Conservation (phyloP, 35 echinoderm and acorn worm genomes). For the Lytechinus variegatus region DNA sequence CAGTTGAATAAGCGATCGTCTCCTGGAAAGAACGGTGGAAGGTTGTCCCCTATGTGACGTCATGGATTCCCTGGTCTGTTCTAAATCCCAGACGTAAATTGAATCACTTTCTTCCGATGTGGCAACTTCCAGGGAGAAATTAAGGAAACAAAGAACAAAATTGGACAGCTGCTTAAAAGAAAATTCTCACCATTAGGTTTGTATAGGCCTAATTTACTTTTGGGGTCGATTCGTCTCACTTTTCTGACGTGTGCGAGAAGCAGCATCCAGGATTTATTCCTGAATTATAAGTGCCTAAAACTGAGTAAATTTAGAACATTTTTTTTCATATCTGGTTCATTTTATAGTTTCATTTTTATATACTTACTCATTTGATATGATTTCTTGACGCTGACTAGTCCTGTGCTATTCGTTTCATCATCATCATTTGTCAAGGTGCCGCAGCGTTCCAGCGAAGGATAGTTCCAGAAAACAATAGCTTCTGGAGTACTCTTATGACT, state of each 20-base stretch:
- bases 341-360: not conserved
- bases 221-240: too few species aligned
- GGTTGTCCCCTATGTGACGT: not conserved
- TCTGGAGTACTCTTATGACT: not conserved
- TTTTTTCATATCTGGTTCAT: too few species aligned
- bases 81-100: not conserved
- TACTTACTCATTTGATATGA: not conserved
- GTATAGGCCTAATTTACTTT: too few species aligned
- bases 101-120: not conserved
- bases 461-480: conserved; percentile 30
- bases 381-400: not conserved
- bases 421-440: not conserved
- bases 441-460: not conserved
- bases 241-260: too few species aligned
- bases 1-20: not conserved
- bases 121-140: not conserved
- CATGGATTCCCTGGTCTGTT: not conserved
- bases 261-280: too few species aligned
- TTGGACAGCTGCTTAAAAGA: too few species aligned
- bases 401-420: not conserved
- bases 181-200: too few species aligned
- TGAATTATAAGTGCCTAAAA: too few species aligned
- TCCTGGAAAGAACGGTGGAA: not conserved
- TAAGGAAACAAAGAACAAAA: not conserved
- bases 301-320: too few species aligned